phyloP scores from a whole-genome alignment of 2,888 invertebrate species.

The Anodontia alba region DNA sequence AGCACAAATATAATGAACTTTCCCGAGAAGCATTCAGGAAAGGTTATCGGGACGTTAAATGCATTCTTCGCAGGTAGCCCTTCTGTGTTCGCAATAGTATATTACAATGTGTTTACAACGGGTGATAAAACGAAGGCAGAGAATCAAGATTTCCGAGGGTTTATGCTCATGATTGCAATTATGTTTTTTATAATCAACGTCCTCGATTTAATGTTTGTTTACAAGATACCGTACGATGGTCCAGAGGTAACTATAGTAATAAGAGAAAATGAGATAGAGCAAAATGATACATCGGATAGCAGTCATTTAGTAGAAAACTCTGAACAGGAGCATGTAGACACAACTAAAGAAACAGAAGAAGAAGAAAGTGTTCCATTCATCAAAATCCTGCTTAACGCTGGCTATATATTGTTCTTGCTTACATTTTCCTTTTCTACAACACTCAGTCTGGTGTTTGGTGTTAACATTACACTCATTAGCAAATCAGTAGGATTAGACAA shows the following conservation, averaged over 20 bases:
- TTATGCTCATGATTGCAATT: constrained; percentile 55
- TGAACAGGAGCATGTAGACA: background rate
- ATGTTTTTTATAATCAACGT: constrained; percentile 46
- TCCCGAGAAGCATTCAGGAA: constrained; percentile 45
- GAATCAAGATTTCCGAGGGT: constrained; percentile 38
- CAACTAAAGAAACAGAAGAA: background rate
- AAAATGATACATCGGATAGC: background rate
- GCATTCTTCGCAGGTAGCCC: constrained; percentile 64
- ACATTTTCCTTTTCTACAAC: constrained; percentile 48
- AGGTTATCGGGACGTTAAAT: constrained; percentile 56
- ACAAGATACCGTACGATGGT: constrained; percentile 15
- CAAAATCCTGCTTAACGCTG: constrained; percentile 32
- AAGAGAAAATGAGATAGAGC: background rate
- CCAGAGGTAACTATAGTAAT: background rate
- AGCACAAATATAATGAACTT: constrained; percentile 63
- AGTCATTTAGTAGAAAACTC: background rate
- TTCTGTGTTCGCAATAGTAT: constrained; percentile 53
- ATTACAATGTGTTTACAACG: constrained; percentile 39
- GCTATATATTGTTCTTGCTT: constrained; percentile 39
- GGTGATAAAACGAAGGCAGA: constrained; percentile 16
- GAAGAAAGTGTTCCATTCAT: constrained; percentile 17
- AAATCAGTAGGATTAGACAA: constrained; percentile 30
- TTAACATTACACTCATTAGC: constrained; percentile 47
- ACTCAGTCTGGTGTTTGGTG: constrained; percentile 50
- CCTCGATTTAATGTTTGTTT: constrained; percentile 49